Conservation (phyloP, 2,797 vertebrate genomes). For the Danio choprae region DNA sequence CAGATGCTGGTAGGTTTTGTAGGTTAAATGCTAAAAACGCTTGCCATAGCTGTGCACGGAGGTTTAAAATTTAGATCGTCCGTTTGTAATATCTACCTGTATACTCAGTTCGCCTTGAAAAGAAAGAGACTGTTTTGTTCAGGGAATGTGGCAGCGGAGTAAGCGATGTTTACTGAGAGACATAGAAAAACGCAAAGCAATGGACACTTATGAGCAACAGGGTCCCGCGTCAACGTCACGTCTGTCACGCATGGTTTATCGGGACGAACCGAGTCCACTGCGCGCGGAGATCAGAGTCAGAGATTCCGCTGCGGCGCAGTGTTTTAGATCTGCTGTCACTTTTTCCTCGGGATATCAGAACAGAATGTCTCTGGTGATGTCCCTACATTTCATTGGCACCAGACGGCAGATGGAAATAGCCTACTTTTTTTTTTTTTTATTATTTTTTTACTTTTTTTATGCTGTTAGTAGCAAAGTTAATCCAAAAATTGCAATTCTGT, state of each 20-base stretch:
- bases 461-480: too few species aligned
- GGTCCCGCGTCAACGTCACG: conserved; percentile 9
- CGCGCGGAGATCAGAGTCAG: neutral
- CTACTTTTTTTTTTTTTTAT: too few species aligned
- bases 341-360: conserved; percentile 3
- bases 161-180: neutral
- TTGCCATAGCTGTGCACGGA: too few species aligned
- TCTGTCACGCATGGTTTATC: conserved; percentile 32
- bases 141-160: neutral
- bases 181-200: neutral
- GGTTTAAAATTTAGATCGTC: neutral
- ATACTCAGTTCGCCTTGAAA: neutral
- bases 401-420: neutral
- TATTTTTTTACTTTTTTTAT: too few species aligned
- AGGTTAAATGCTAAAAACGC: too few species aligned
- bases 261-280: neutral
- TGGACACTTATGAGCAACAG: neutral
- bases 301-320: neutral
- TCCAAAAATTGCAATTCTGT: neutral
- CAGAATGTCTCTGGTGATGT: neutral
- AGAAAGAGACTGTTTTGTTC: neutral
- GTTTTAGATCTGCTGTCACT: conserved; percentile 23
- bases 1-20: too few species aligned
- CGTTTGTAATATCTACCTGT: neutral
- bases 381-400: neutral